Conservation (phyloP, 2,113 vertebrate genomes). For the Eleginops maclovinus region DNA sequence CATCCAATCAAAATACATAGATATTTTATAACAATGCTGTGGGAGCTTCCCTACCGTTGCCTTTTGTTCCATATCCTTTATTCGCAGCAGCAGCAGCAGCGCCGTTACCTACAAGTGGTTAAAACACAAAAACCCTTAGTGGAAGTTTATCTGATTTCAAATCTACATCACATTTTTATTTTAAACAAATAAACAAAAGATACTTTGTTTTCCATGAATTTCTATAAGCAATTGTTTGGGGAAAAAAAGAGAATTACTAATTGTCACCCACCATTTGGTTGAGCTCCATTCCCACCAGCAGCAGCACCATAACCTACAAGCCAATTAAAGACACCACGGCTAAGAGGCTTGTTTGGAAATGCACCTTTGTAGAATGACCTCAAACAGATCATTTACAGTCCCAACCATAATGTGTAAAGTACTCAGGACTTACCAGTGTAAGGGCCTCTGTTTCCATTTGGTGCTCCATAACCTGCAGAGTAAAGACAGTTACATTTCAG, state of each 20-base stretch:
- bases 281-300: slow-evolving; percentile 31
- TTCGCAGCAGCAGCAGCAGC: slow-evolving; percentile 30
- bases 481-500: neutral
- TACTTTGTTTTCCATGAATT: neutral
- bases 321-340: neutral
- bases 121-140: neutral
- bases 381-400: neutral
- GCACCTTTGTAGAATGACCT: neutral
- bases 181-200: neutral
- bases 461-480: slow-evolving; percentile 43
- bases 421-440: slow-evolving; percentile 6
- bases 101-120: slow-evolving; percentile 33
- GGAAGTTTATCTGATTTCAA: neutral
- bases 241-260: neutral
- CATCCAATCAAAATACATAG: neutral
- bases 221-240: neutral
- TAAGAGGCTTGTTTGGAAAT: neutral
- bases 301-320: slow-evolving; percentile 28
- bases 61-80: slow-evolving; percentile 53
- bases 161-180: neutral
- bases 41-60: slow-evolving; percentile 36
- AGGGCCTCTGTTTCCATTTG: slow-evolving; percentile 27
- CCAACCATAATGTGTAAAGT: neutral
- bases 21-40: neutral
- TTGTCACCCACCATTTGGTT: slow-evolving; percentile 19